Conservation (phyloP, 2,888 invertebrate species). For the Agrochola circellaris region DNA sequence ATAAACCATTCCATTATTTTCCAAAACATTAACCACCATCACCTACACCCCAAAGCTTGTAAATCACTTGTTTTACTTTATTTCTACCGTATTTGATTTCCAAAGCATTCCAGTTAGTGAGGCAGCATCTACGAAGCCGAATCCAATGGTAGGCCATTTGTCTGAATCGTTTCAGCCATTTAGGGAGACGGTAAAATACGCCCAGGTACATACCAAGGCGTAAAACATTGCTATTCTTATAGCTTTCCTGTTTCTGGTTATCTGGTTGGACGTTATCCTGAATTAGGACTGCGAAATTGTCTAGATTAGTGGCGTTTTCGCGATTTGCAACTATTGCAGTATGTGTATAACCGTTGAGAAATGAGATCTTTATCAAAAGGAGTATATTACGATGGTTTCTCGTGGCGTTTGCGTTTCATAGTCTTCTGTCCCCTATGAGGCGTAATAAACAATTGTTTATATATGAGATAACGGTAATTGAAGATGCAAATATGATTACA, state of each 20-base stretch:
- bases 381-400: not conserved
- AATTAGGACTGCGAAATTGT: conserved; percentile 22
- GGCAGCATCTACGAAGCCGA: conserved; percentile 32
- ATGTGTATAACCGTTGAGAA: not conserved
- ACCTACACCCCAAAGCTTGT: not conserved
- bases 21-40: not conserved
- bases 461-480: not conserved
- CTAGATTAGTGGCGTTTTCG: conserved; percentile 15
- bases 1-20: not conserved
- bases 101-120: conserved; percentile 23
- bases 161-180: conserved; percentile 55
- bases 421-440: not conserved
- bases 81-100: conserved; percentile 43
- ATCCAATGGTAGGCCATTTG: conserved; percentile 58
- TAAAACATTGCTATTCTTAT: conserved; percentile 54
- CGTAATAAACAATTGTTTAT: not conserved
- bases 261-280: conserved; percentile 17
- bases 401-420: not conserved
- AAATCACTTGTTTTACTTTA: conserved; percentile 37
- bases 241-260: conserved; percentile 43
- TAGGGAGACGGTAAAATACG: conserved; percentile 47
- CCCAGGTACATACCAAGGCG: conserved; percentile 40
- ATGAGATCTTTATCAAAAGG: not conserved
- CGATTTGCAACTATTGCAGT: not conserved
- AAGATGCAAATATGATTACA: not conserved